phyloP scores from a whole-genome alignment of 1,140 invertebrate genomes.

The Xylocopa sonorina region DNA sequence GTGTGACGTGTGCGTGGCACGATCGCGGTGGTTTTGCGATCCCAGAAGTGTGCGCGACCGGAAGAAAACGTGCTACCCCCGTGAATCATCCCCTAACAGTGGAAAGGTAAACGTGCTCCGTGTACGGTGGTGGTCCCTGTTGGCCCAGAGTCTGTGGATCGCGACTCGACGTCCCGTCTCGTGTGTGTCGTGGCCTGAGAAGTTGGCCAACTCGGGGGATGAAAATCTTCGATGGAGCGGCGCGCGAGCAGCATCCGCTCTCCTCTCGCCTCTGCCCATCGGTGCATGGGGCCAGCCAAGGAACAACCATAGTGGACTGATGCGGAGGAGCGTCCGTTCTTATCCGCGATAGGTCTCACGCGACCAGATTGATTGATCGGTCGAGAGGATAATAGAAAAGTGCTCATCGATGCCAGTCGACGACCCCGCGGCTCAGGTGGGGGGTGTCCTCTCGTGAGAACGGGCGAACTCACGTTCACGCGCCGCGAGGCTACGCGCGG shows the following conservation, averaged over 20 bases:
- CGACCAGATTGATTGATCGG: conserved; percentile 63
- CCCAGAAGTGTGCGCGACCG: neutral
- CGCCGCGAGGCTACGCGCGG: conserved; percentile 35
- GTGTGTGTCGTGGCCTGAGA: conserved; percentile 1
- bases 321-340: conserved; percentile 19
- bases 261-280: too few relatives aligned
- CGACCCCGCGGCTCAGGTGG: conserved; percentile 58
- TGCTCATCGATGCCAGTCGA: conserved; percentile 63
- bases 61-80: neutral
- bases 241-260: conserved; percentile 18
- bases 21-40: neutral
- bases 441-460: conserved; percentile 60
- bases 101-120: neutral
- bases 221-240: conserved; percentile 47
- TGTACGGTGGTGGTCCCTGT: neutral
- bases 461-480: conserved; percentile 46
- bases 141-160: neutral
- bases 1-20: conserved; percentile 23
- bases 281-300: neutral
- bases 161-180: neutral
- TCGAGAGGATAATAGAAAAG: conserved; percentile 48
- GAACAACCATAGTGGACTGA: neutral
- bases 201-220: conserved; percentile 34
- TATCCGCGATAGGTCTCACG: conserved; percentile 27
- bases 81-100: neutral